Conservation (phyloP, 2,888 invertebrate genomes). For the Eremobia ochroleuca region DNA sequence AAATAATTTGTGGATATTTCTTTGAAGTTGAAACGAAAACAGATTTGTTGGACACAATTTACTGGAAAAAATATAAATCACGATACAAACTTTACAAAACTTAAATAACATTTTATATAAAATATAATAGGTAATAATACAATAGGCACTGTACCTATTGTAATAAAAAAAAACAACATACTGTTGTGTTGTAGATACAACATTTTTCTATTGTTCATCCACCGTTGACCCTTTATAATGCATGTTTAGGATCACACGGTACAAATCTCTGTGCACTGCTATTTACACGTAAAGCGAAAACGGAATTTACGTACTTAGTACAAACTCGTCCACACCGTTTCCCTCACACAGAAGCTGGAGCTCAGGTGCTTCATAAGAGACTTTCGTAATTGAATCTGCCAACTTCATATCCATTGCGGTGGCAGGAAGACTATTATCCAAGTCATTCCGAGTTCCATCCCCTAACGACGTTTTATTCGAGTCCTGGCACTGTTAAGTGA, state of each 20-base stretch:
- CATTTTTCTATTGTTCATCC: background rate
- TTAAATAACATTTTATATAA: background rate
- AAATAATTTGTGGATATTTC: background rate
- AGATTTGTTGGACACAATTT: background rate
- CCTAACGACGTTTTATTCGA: slow-evolving; percentile 50
- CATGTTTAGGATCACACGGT: background rate
- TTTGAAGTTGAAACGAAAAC: background rate
- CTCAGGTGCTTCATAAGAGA: slow-evolving; percentile 70
- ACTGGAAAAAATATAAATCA: slow-evolving; percentile 6
- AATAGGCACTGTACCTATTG: too few relatives aligned
- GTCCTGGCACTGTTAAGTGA: slow-evolving; percentile 25
- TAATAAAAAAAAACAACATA: background rate
- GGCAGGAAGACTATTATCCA: slow-evolving; percentile 75
- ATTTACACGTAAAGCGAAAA: slow-evolving; percentile 1
- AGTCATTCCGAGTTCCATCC: slow-evolving; percentile 53
- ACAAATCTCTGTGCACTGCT: background rate
- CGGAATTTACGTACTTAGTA: background rate
- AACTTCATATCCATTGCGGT: slow-evolving; percentile 73
- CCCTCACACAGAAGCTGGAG: slow-evolving; percentile 29
- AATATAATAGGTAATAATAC: too few relatives aligned
- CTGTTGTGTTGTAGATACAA: background rate
- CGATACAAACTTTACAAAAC: background rate
- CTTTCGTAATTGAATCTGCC: slow-evolving; percentile 83
- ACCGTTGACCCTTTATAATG: background rate
- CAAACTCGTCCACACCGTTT: background rate